Percentiles rank a stretch among this genome's conserved stretches.
Evolutionary conservation across 2,888 invertebrate species (phyloP).

Genomic region (Cheilosia vulpina): DNA sequence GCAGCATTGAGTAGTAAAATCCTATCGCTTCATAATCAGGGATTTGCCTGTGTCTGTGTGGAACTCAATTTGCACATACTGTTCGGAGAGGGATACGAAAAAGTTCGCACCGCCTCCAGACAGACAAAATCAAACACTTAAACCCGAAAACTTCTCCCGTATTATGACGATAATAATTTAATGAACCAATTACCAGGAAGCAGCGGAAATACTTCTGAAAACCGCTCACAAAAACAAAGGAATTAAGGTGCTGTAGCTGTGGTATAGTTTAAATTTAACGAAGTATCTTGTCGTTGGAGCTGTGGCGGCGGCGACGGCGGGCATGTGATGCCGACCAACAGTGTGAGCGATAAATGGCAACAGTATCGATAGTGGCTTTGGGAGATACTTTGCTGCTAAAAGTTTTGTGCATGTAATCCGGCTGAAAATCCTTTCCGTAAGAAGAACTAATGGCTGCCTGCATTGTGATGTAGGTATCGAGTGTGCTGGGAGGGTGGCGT

Average conservation of each 20-base stretch:
- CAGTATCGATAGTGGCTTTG: conserved; percentile 29
- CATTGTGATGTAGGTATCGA: conserved; percentile 26
- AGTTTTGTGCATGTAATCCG: conserved; percentile 45
- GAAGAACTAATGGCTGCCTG: conserved; percentile 28
- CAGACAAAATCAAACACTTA: conserved; percentile 39
- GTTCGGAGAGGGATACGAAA: background rate
- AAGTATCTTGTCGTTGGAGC: conserved; percentile 14
- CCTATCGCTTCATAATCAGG: conserved; percentile 21
- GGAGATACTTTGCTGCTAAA: conserved; percentile 31
- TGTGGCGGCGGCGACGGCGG: background rate
- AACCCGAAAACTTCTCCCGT: conserved; percentile 33
- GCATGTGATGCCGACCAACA: no score
- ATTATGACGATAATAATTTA: conserved; percentile 39
- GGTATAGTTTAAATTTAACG: conserved; percentile 29
- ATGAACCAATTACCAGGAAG: conserved; percentile 53
- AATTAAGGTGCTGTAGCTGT: conserved; percentile 25
- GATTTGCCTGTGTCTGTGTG: background rate
- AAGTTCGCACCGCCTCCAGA: conserved; percentile 5
- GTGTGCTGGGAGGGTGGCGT: background rate
- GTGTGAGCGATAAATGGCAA: background rate
- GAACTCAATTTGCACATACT: conserved; percentile 18
- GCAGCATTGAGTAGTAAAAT: conserved; percentile 30
- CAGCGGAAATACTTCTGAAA: conserved; percentile 30
- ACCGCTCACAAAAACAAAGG: conserved; percentile 7
- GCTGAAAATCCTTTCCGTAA: conserved; percentile 17